Evolutionary conservation across 2,797 vertebrate genomes (phyloP).

Genomic region (Sebastes nivosus): DNA sequence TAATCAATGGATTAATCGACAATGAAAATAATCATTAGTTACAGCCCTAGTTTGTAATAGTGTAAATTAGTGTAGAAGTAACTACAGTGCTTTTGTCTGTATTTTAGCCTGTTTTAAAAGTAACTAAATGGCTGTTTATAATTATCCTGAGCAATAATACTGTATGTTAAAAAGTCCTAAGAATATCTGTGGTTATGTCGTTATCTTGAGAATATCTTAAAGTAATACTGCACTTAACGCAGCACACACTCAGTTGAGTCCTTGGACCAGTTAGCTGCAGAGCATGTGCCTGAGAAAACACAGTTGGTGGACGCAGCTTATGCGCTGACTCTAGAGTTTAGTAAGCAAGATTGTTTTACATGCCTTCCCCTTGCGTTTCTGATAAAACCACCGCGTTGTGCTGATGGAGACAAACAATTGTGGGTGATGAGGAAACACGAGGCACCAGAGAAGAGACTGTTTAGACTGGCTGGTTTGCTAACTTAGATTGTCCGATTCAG

Average conservation of each 20-base stretch:
- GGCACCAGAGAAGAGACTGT: slow-evolving; percentile 37
- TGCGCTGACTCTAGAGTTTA: slow-evolving; percentile 20
- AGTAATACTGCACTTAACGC: neutral
- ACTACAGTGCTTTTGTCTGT: neutral
- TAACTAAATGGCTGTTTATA: neutral
- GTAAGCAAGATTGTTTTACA: slow-evolving; percentile 28
- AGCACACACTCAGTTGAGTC: neutral
- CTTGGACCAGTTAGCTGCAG: slow-evolving; percentile 13
- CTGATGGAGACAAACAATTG: slow-evolving; percentile 48
- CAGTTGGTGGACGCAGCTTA: neutral
- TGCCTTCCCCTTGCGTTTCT: slow-evolving; percentile 18
- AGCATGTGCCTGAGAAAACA: slow-evolving; percentile 19
- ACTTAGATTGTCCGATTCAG: slow-evolving; percentile 40
- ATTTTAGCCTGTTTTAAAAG: neutral
- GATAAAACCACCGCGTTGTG: slow-evolving; percentile 26
- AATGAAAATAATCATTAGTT: too few species aligned
- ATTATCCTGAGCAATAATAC: neutral
- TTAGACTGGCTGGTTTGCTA: slow-evolving; percentile 52
- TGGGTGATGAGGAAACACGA: slow-evolving; percentile 37
- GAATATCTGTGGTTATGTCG: neutral
- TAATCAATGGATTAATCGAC: too few species aligned
- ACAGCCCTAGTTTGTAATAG: neutral
- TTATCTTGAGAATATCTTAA: neutral
- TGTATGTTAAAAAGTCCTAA: neutral
- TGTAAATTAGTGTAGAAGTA: neutral